phyloP scores from a whole-genome alignment of 2,888 invertebrate genomes.

The Caprella mutica region DNA sequence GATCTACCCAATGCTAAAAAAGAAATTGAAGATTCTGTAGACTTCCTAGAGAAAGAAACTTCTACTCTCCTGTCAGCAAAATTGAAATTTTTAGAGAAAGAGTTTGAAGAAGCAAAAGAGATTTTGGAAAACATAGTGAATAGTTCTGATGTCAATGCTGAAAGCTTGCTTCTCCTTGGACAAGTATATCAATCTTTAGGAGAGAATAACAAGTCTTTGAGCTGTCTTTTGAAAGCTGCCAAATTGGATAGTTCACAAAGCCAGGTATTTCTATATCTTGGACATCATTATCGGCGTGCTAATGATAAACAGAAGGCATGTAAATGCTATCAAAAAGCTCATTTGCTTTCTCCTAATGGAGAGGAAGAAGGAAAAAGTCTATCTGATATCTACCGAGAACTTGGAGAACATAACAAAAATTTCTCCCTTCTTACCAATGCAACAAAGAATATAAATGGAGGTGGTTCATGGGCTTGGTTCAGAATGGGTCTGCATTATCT shows the following conservation, averaged over 20 bases:
- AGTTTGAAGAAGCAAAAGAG: not conserved
- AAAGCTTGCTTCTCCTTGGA: conserved; percentile 37
- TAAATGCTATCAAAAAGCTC: conserved; percentile 73
- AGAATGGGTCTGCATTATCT: conserved; percentile 72
- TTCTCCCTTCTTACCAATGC: conserved; percentile 27
- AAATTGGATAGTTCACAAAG: conserved; percentile 61
- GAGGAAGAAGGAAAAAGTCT: conserved; percentile 58
- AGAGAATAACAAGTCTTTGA: conserved; percentile 51
- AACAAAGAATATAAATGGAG: conserved; percentile 19
- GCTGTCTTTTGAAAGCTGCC: conserved; percentile 47
- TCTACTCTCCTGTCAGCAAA: not conserved
- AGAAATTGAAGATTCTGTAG: not conserved
- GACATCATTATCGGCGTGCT: conserved; percentile 57
- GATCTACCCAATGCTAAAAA: not conserved
- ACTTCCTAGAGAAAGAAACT: not conserved
- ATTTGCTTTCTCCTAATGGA: conserved; percentile 57
- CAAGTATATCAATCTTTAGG: conserved; percentile 50
- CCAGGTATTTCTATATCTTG: conserved; percentile 62
- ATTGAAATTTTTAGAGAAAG: not conserved
- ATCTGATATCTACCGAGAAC: conserved; percentile 60
- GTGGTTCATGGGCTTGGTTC: conserved; percentile 55
- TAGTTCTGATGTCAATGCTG: conserved; percentile 13
- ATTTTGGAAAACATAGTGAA: not conserved
- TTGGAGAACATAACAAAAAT: conserved; percentile 50
- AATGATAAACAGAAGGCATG: conserved; percentile 59